These are phyloP conservation scores for Pheosia gnoma DNA, from an alignment of 2,888 invertebrate species.

Conservation along the genomic window DNA sequence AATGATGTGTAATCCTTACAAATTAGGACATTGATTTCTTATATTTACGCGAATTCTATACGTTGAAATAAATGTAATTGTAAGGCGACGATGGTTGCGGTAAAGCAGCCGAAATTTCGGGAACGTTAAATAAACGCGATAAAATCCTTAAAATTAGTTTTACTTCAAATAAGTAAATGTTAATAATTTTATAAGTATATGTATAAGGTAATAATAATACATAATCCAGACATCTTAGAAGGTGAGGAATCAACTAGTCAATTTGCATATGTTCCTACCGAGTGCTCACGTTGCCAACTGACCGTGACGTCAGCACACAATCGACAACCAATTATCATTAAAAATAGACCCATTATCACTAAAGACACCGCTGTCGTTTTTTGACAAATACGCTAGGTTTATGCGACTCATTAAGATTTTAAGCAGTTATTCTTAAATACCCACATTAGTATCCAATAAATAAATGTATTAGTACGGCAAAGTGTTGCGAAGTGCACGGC, in stretches of 20 bases:
- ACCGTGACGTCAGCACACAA: conserved; percentile 41
- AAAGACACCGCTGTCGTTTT: conserved; percentile 33
- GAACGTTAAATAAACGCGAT: too few species aligned
- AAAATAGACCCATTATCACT: conserved; percentile 43
- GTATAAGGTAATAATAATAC: background rate
- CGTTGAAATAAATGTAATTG: too few species aligned
- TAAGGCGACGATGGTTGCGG: too few species aligned
- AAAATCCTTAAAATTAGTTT: too few species aligned
- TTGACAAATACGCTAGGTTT: conserved; percentile 22
- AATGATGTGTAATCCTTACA: background rate
- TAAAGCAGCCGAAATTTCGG: too few species aligned
- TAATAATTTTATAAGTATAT: background rate
- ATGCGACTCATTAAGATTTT: conserved; percentile 35
- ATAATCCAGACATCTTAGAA: conserved; percentile 24
- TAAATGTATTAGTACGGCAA: conserved; percentile 20
- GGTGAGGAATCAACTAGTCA: conserved; percentile 31
- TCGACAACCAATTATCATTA: conserved; percentile 42
- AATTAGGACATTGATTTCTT: too few species aligned
- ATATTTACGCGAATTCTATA: too few species aligned
- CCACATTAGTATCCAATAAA: conserved; percentile 28
- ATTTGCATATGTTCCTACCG: conserved; percentile 41
- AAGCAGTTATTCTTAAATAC: conserved; percentile 25
- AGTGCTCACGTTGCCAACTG: conserved; percentile 35
- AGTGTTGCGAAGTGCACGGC: conserved; percentile 15
- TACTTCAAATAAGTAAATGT: background rate